phyloP scores from a whole-genome alignment of 2,888 invertebrate genomes.

The Reticulitermes lucifugus region DNA sequence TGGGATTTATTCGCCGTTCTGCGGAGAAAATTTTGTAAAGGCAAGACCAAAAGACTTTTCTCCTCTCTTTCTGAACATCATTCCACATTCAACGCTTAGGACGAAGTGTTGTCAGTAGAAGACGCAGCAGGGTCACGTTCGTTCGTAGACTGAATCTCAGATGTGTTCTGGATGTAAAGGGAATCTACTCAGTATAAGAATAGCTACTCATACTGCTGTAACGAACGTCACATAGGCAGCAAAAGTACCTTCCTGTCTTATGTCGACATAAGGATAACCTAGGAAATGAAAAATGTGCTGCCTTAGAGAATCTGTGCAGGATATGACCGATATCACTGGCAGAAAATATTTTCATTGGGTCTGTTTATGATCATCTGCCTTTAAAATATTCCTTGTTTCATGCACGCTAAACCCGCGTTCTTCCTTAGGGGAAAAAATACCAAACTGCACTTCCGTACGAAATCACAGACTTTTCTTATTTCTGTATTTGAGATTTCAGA shows the following conservation, averaged over 20 bases:
- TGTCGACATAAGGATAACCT: neutral
- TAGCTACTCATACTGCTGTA: neutral
- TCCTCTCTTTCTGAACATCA: neutral
- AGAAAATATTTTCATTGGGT: too few relatives aligned
- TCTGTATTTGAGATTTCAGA: too few relatives aligned
- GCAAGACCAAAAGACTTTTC: neutral
- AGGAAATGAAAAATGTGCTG: neutral
- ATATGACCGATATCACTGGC: neutral
- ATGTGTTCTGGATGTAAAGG: neutral
- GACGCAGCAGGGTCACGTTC: neutral
- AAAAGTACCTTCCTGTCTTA: neutral
- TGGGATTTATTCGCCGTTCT: conserved; percentile 11
- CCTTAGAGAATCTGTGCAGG: neutral
- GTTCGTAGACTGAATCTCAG: neutral
- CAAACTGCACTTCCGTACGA: too few relatives aligned
- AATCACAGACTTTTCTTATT: too few relatives aligned
- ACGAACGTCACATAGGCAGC: neutral
- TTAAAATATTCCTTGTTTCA: too few relatives aligned
- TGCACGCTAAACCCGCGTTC: too few relatives aligned
- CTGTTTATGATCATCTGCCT: too few relatives aligned
- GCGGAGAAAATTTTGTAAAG: conserved; percentile 5
- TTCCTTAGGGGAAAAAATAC: too few relatives aligned
- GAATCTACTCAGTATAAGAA: too few relatives aligned
- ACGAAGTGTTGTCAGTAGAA: neutral
- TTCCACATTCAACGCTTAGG: neutral